Evolutionary conservation across 2,113 vertebrate genomes (phyloP), one percentile per base, ranked within the genome.

Genomic region (Plestiodon gilberti): DNA sequence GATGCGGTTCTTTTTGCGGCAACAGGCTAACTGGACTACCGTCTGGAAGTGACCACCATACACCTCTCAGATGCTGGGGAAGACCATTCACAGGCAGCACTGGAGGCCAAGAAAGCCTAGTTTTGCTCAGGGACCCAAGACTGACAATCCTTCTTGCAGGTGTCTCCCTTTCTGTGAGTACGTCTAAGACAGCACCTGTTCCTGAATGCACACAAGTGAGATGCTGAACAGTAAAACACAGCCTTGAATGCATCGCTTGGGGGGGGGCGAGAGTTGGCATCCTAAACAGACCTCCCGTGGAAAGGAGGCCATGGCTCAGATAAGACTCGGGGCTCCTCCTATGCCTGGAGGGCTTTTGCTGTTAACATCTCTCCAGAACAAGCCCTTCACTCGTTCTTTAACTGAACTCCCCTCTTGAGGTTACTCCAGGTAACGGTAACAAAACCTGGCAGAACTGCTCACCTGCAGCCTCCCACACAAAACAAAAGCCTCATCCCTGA

Each of bases 361-460:
- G 14, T 22, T 38, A 22, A 25, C 10, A 2, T 20, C 22, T 15
- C 64, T 2, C 17, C 9, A 38, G 15, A 38, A 20, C 18, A 6
- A 5, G 61, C 61, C 57, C 20, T 43, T 22, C 40, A 30, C 3
- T 4, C 13, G 13, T 23, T 28, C 1, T 25, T 28, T 61, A 62
- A 52, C 48, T 0, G 0, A 71, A 30, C 30, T 70, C n/a, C 0
- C 0, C 25, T 18, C 80, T 35, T 6, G 6, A 0, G 6, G 57
- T 85, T 82, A 25, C 35, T 55, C 18, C 10, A 43, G 18, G 6
- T 35, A 2, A 40, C 57, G 48, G 40, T 64, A 38, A 22, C 7
- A 35, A 33, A 43, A 8, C 20, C 40, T 18, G 2, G 59, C 35
- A n/a, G 40, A 61, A 2, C 4, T 20, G 81, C 77, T 77, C 74